Evolutionary conservation across 35 echinoderm and acorn worm genomes (phyloP).

Genomic region (Amphiura filiformis): DNA sequence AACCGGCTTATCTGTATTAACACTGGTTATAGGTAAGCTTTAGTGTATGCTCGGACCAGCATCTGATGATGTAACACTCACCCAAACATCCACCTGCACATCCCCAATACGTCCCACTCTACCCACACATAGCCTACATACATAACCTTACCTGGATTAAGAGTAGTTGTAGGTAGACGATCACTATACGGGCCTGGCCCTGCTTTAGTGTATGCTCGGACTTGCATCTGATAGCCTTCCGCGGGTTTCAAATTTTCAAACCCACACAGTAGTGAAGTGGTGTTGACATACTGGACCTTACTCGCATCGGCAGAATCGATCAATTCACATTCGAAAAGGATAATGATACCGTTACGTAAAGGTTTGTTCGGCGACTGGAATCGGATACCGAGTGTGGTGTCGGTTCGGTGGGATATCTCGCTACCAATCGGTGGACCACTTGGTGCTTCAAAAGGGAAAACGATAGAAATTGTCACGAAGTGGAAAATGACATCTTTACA

Average conservation of each 20-base stretch:
- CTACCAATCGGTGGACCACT: constrained; percentile 19
- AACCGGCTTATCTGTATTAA: too few relatives aligned
- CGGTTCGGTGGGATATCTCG: not conserved
- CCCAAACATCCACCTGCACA: not conserved
- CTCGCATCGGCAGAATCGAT: not conserved
- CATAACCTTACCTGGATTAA: not conserved
- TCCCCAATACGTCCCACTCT: not conserved
- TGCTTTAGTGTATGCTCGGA: constrained; percentile 50
- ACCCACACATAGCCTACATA: too few relatives aligned
- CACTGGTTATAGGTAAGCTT: too few relatives aligned
- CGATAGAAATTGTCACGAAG: too few relatives aligned
- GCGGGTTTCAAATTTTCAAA: constrained; percentile 20
- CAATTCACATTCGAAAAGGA: constrained; percentile 40
- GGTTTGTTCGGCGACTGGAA: constrained; percentile 10
- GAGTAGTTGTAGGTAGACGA: not conserved
- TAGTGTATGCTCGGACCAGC: too few relatives aligned
- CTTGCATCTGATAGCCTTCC: constrained; percentile 30
- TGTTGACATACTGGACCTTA: not conserved
- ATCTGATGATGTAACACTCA: too few relatives aligned
- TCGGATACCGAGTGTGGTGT: constrained; percentile 20
- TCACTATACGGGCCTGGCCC: constrained; percentile 46
- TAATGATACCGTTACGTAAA: constrained; percentile 42
- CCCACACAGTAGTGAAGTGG: not conserved
- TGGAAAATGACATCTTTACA: too few relatives aligned
- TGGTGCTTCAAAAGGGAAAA: too few relatives aligned